Conservation (phyloP, 2,888 invertebrate species). For the Drosophila colorata region DNA sequence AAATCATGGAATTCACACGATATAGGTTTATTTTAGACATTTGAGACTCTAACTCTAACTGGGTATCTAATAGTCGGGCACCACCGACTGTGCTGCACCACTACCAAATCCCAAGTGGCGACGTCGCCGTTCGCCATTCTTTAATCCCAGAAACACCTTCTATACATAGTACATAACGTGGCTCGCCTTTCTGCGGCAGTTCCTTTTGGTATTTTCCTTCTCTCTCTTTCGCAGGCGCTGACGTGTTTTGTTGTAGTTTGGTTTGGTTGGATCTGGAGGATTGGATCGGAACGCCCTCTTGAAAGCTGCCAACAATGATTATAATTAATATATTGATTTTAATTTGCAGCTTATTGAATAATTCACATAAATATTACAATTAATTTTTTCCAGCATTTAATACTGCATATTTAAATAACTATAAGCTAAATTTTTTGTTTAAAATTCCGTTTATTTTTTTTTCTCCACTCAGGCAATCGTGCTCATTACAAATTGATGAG, state of each 20-base stretch:
- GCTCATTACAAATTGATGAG: conserved; percentile 69
- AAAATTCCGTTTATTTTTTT: conserved; percentile 33
- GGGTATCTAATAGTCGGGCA: conserved; percentile 26
- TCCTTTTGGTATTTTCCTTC: conserved; percentile 19
- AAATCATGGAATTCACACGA: too few relatives aligned
- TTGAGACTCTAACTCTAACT: too few relatives aligned
- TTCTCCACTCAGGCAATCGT: conserved; percentile 21
- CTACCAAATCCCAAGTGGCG: conserved; percentile 37
- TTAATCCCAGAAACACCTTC: conserved; percentile 39
- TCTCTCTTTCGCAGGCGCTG: conserved; percentile 61
- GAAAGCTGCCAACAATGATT: conserved; percentile 39
- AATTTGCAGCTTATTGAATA: conserved; percentile 63
- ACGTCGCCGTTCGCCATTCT: conserved; percentile 33
- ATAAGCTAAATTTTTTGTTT: conserved; percentile 27
- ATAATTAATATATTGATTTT: conserved; percentile 73
- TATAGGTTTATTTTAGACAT: too few relatives aligned
- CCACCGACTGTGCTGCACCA: conserved; percentile 9
- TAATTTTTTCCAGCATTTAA: conserved; percentile 42
- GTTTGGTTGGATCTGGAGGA: conserved; percentile 64
- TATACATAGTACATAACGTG: conserved; percentile 45
- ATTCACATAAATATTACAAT: conserved; percentile 52
- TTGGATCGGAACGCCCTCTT: conserved; percentile 28
- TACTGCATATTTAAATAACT: conserved; percentile 43
- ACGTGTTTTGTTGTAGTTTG: conserved; percentile 71
- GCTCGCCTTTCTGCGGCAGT: conserved; percentile 36